phyloP scores from a whole-genome alignment of 2,113 vertebrate genomes.

The Bungarus multicinctus region DNA sequence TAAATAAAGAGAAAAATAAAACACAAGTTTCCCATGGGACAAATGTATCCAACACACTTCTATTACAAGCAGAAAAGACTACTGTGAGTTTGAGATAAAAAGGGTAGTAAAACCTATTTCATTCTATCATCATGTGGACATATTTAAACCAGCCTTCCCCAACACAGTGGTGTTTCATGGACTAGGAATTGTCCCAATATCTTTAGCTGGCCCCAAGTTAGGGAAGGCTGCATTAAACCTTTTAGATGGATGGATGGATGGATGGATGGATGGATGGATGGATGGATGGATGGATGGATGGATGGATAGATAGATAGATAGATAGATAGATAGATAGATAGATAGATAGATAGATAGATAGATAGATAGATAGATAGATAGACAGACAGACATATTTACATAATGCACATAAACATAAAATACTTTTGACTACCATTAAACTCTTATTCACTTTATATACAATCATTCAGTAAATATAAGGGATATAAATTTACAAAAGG shows the following conservation, averaged over 20 bases:
- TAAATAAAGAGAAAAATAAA: background rate
- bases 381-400: too few species aligned
- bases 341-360: too few species aligned
- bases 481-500: background rate
- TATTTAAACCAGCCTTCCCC: background rate
- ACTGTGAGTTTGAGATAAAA: background rate
- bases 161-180: background rate
- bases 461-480: background rate
- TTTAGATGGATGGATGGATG: too few species aligned
- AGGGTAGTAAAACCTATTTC: background rate
- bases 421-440: background rate
- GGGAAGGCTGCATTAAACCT: background rate
- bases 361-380: too few species aligned
- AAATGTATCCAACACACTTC: conserved; percentile 11
- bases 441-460: background rate
- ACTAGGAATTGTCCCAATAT: background rate
- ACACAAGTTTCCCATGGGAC: background rate
- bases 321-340: too few species aligned
- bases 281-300: too few species aligned
- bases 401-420: background rate
- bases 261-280: too few species aligned
- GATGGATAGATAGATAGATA: too few species aligned
- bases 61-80: background rate
- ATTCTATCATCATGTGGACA: background rate
- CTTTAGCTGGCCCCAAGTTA: background rate